A percentile compares a stretch with the other conserved stretches of the same genome.
These are phyloP conservation scores for Argopecten irradians DNA, from an alignment of 1,140 invertebrate genomes.

Conservation along the genomic window DNA sequence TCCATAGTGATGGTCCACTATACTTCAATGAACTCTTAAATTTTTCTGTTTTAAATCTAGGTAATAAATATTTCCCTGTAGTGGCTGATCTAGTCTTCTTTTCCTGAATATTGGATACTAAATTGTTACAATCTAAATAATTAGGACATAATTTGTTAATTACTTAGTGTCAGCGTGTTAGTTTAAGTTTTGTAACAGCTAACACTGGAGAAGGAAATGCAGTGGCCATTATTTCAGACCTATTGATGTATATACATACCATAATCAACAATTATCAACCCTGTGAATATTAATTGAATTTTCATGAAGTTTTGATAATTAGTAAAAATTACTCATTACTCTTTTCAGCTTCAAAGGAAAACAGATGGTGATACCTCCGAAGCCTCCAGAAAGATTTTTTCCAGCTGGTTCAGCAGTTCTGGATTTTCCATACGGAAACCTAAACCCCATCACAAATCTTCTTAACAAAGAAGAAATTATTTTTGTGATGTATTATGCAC, in stretches of 20 bases:
- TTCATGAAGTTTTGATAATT: neutral
- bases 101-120: no score
- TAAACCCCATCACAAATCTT: conserved; percentile 61
- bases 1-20: no score
- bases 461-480: conserved; percentile 63
- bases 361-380: conserved; percentile 55
- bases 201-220: no score
- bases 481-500: conserved; percentile 93
- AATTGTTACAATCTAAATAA: no score
- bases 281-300: neutral
- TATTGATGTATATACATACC: neutral
- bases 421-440: conserved; percentile 65
- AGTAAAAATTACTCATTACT: neutral
- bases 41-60: no score
- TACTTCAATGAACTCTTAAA: no score
- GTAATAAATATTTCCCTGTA: no score
- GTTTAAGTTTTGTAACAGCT: no score
- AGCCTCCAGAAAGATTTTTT: conserved; percentile 65
- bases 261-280: neutral
- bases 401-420: conserved; percentile 58
- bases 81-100: no score
- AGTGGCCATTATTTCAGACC: conserved; percentile 2
- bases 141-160: no score
- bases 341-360: conserved; percentile 55
- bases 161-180: no score